Conservation (phyloP, 2,113 vertebrate species). For the Apteryx owenii region DNA sequence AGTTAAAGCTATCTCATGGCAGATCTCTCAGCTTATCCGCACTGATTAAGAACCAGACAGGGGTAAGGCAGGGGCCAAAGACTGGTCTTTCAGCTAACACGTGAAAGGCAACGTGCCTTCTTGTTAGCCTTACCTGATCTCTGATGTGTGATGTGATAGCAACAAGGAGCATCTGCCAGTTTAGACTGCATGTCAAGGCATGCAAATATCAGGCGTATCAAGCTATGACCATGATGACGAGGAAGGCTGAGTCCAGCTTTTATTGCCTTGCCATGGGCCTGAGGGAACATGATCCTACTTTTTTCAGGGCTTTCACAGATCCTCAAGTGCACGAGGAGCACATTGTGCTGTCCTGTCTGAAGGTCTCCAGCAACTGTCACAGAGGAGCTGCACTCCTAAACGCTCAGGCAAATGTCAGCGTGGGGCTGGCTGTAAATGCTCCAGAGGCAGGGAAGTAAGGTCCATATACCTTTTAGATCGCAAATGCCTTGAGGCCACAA, state of each 20-base stretch:
- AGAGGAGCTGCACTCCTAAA: fast-evolving
- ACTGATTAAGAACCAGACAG: neutral
- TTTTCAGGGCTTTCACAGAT: neutral
- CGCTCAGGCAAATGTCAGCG: fast-evolving
- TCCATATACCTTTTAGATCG: neutral
- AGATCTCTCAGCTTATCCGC: neutral
- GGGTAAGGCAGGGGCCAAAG: neutral
- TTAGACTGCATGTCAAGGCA: neutral
- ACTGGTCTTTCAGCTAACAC: neutral
- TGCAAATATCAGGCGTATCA: neutral
- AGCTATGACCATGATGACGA: neutral
- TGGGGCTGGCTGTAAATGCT: neutral
- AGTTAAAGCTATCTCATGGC: neutral
- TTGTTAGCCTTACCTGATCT: neutral
- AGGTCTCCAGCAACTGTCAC: neutral
- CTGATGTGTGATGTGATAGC: neutral
- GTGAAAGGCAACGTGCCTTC: neutral
- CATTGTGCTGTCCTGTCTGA: neutral
- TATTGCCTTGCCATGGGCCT: neutral
- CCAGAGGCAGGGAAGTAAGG: neutral
- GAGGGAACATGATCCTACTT: fast-evolving
- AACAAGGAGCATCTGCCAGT: neutral
- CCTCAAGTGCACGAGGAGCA: neutral
- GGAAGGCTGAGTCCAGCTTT: neutral
- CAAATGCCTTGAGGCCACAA: neutral